Conservation (phyloP, 1,140 invertebrate genomes). For the Megalonaias nervosa region DNA sequence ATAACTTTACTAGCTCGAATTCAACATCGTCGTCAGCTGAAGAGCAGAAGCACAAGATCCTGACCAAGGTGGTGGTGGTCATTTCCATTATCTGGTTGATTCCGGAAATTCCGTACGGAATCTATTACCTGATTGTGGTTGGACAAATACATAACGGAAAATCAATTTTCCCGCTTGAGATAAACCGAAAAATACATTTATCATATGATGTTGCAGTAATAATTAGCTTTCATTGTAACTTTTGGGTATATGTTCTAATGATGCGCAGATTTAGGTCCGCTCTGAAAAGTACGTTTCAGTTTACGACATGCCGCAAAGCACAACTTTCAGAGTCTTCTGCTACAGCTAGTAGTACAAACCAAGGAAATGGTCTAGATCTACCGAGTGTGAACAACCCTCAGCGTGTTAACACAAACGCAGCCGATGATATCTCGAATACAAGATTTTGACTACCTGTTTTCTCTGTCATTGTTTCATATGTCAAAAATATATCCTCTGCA, state of each 20-base stretch:
- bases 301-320: background rate
- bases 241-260: slow-evolving; percentile 31
- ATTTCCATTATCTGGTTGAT: slow-evolving; percentile 21
- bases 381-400: too few relatives aligned
- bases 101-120: slow-evolving; percentile 25
- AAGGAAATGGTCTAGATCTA: too few relatives aligned
- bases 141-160: slow-evolving; percentile 4
- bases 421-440: too few relatives aligned
- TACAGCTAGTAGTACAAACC: too few relatives aligned
- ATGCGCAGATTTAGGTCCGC: slow-evolving; percentile 1
- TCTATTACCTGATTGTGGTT: slow-evolving; percentile 17
- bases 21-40: too few relatives aligned
- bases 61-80: slow-evolving; percentile 18
- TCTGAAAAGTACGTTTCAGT: slow-evolving; percentile 2
- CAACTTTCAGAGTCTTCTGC: too few relatives aligned
- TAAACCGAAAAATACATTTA: slow-evolving; percentile 16
- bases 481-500: too few relatives aligned
- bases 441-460: too few relatives aligned
- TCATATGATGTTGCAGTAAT: slow-evolving; percentile 12
- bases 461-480: too few relatives aligned
- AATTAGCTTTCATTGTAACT: slow-evolving; percentile 31
- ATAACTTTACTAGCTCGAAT: background rate
- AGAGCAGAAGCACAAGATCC: slow-evolving; percentile 1
- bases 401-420: too few relatives aligned
- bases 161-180: slow-evolving; percentile 12